These are phyloP conservation scores for Tetramorium simillimum DNA, from an alignment of 1,140 invertebrate species.

Conservation along the genomic window DNA sequence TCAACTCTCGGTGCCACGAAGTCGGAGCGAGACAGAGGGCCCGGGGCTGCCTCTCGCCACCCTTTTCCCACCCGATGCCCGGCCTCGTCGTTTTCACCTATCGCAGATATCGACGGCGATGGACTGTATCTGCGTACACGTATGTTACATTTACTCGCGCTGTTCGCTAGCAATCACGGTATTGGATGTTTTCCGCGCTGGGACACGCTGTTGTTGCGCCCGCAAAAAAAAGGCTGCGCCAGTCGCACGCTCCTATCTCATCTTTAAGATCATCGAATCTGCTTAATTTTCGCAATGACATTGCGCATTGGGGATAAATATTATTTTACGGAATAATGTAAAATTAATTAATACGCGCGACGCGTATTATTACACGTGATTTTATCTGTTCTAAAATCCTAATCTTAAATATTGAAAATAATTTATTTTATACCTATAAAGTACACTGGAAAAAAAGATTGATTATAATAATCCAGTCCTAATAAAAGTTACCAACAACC, in stretches of 20 bases:
- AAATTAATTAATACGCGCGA: not conserved
- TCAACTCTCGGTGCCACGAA: conserved; percentile 66
- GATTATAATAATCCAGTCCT: no score
- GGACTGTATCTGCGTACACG: conserved; percentile 33
- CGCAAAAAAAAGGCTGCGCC: not conserved
- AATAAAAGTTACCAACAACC: no score
- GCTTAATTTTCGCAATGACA: not conserved
- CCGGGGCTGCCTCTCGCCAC: not conserved
- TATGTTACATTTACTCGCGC: conserved; percentile 58
- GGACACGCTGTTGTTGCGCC: conserved; percentile 22
- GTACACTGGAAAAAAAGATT: no score
- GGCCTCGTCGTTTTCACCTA: not conserved
- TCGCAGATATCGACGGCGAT: conserved; percentile 22
- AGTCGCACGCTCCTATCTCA: conserved; percentile 1
- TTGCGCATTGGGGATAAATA: not conserved
- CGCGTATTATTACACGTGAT: not conserved
- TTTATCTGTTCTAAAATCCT: not conserved
- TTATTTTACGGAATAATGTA: not conserved
- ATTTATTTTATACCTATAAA: not conserved
- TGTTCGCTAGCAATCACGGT: conserved; percentile 71
- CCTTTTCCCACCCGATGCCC: not conserved
- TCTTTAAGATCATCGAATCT: conserved; percentile 35
- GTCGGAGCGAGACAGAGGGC: conserved; percentile 38
- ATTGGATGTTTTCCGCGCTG: conserved; percentile 64
- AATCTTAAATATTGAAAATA: not conserved